Percentiles rank a stretch among this genome's conserved stretches.
phyloP scores from a whole-genome alignment of 2,888 invertebrate genomes.

The Tenthredo livida region DNA sequence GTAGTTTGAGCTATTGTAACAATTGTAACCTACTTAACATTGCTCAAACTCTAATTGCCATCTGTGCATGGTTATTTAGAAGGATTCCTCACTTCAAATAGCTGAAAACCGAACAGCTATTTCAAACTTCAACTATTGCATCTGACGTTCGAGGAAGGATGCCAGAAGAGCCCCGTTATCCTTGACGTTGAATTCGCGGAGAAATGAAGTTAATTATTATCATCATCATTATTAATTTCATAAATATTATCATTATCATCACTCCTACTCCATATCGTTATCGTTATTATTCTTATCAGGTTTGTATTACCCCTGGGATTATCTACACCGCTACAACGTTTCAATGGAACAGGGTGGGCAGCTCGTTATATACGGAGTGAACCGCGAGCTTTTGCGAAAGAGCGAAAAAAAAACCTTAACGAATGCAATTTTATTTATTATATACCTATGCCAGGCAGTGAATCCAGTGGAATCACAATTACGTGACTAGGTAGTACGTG shows the following conservation, averaged over 20 bases:
- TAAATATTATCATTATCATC: not conserved
- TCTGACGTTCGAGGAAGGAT: not conserved
- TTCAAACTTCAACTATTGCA: not conserved
- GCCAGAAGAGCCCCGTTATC: not conserved
- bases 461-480: not conserved
- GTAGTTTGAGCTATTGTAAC: slow-evolving; percentile 17
- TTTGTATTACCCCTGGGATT: slow-evolving; percentile 6
- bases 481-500: not conserved
- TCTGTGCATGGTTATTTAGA: slow-evolving; percentile 16
- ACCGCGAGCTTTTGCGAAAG: not conserved
- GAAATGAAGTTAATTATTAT: not conserved
- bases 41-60: slow-evolving; percentile 9
- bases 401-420: not conserved
- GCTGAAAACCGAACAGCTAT: slow-evolving; percentile 16
- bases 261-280: not conserved
- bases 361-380: slow-evolving; percentile 24
- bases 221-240: not conserved
- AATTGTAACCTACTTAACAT: slow-evolving; percentile 38
- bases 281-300: slow-evolving; percentile 15
- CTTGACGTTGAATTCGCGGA: not conserved
- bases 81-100: slow-evolving; percentile 9
- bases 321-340: not conserved
- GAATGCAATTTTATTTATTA: slow-evolving; percentile 31
- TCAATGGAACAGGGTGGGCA: not conserved
- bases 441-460: not conserved